These are phyloP conservation scores for Pantala flavescens DNA, from an alignment of 1,140 invertebrate genomes.

Conservation along the genomic window DNA sequence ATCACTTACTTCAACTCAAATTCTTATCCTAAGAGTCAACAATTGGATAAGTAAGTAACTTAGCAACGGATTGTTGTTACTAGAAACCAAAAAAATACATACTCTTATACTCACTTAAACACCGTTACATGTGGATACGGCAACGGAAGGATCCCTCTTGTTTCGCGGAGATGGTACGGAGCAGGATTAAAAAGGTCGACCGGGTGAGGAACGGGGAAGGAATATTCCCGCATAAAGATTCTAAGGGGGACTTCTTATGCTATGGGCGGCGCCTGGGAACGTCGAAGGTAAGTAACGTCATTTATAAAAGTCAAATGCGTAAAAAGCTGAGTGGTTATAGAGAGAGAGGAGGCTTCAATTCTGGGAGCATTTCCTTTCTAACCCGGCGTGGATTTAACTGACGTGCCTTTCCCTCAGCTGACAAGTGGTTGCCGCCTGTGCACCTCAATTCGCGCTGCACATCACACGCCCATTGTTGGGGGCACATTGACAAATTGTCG, in stretches of 20 bases:
- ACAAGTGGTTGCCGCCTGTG: neutral
- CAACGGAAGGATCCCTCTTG: too few relatives aligned
- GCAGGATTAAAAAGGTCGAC: too few relatives aligned
- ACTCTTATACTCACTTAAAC: too few relatives aligned
- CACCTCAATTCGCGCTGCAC: neutral
- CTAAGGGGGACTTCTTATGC: neutral
- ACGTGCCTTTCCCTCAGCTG: neutral
- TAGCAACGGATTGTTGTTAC: too few relatives aligned
- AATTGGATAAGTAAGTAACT: too few relatives aligned
- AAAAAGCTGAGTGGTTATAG: neutral
- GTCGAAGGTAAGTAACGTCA: neutral
- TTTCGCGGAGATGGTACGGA: too few relatives aligned
- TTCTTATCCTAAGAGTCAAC: too few relatives aligned
- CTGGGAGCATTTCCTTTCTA: neutral
- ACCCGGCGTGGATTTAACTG: neutral
- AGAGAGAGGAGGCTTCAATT: neutral
- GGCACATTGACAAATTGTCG: neutral
- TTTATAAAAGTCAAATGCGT: slow-evolving; percentile 1
- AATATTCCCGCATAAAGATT: too few relatives aligned
- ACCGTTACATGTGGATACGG: too few relatives aligned
- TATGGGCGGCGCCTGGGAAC: neutral
- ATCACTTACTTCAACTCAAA: too few relatives aligned
- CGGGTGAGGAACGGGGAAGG: too few relatives aligned
- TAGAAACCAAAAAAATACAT: too few relatives aligned
- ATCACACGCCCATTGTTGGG: slow-evolving; percentile 2